These are phyloP conservation scores for Marasmarcha lunaedactyla DNA, from an alignment of 2,888 invertebrate species.

Conservation along the genomic window DNA sequence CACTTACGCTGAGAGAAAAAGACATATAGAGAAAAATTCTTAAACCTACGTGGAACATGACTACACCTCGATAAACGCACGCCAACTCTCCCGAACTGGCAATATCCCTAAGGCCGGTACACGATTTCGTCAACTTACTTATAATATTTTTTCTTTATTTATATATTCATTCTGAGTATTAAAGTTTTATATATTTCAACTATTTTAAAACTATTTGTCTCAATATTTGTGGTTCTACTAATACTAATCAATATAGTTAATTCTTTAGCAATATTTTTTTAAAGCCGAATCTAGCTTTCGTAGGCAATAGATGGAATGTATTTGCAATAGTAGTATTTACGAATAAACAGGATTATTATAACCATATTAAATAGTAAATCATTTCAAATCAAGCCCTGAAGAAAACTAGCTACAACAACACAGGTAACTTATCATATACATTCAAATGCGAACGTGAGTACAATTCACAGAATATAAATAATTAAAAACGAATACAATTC, in stretches of 20 bases:
- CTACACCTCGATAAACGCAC: conserved; percentile 45
- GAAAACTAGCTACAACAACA: conserved; percentile 3
- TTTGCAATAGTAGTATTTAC: too few species aligned
- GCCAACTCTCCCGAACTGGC: conserved; percentile 26
- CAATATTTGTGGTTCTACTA: neutral
- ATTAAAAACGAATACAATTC: conserved; percentile 29
- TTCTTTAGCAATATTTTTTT: neutral
- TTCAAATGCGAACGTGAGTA: conserved; percentile 25
- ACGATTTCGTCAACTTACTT: conserved; percentile 44
- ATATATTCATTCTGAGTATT: conserved; percentile 39
- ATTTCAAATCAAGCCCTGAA: neutral
- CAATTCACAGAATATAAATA: conserved; percentile 14
- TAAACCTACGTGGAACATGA: conserved; percentile 43
- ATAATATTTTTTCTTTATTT: too few species aligned
- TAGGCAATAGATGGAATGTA: too few species aligned
- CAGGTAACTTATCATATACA: conserved; percentile 15
- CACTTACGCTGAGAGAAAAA: conserved; percentile 61
- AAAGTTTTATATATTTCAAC: conserved; percentile 51
- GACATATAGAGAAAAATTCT: conserved; percentile 56
- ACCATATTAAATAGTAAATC: conserved; percentile 14
- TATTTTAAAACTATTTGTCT: conserved; percentile 44
- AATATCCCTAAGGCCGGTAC: conserved; percentile 66
- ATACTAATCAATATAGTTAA: too few species aligned
- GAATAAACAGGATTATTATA: too few species aligned
- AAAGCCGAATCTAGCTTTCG: conserved; percentile 12